Evolutionary conservation across 1,140 invertebrate species (phyloP), one percentile per base, ranked within the genome.

Genomic region (Megathymus violae): DNA sequence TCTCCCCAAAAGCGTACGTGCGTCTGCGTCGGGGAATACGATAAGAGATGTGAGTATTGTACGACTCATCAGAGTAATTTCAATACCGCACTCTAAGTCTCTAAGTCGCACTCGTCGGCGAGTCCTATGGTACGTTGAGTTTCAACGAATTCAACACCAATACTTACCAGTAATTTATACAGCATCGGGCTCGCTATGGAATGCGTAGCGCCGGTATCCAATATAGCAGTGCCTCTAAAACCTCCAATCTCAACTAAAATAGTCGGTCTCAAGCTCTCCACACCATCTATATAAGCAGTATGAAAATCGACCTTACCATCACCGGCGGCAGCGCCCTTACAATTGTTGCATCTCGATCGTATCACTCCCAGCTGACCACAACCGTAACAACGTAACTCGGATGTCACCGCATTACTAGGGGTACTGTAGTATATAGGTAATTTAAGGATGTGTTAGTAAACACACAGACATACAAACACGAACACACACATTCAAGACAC

Each of bases 361-460:
- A 62, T 48, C 6, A 69, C 68, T 17, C 64, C 68, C 40, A 15
- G 17, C 43, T 66, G 43, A 36, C 64, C 68, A 46, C 64, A 70
- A 3, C 64, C 64, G 22, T 70, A 66, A 16, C 68, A 70, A 17
- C 68, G 63, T 40, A 69, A 11, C 4, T 11, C 34, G 10, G 34
- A 11, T 0, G 34, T 11, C n/a, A 11, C 34, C 34, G 34, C 7
- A 10, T n/a, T 36, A 11, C 4, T 11, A 11, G n/a, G 4, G n/a
- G 2, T 36, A n/a, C n/a, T n/a, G n/a, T n/a, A n/a, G n/a, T n/a
- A n/a, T n/a, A n/a, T n/a, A n/a, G n/a, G n/a, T n/a, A n/a, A n/a
- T n/a, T n/a, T n/a, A n/a, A n/a, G n/a, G n/a, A n/a, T n/a, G n/a
- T n/a, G n/a, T n/a, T n/a, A n/a, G n/a, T n/a, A n/a, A n/a, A n/a